Percentiles rank a stretch among this genome's conserved stretches.
phyloP scores from a whole-genome alignment of 2,113 vertebrate genomes.

The Neofelis nebulosa region DNA sequence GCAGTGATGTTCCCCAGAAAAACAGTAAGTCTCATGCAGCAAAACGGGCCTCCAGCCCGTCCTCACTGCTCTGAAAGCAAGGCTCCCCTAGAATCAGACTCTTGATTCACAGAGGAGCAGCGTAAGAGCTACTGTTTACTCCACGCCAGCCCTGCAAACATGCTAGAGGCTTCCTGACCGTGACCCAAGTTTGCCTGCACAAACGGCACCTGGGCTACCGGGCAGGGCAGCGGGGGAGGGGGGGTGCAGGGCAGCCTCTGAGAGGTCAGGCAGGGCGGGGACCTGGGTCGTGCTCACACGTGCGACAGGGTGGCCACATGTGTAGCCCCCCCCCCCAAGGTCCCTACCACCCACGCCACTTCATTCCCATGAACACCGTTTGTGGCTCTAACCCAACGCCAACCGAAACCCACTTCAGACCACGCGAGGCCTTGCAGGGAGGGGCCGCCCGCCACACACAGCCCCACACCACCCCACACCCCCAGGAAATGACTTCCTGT shows the following conservation, averaged over 20 bases:
- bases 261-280: no score
- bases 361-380: background rate
- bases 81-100: background rate
- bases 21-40: background rate
- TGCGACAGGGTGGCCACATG: background rate
- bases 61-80: no score
- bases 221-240: no score
- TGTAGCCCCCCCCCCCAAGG: background rate
- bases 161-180: background rate
- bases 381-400: background rate
- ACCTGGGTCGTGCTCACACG: fast-evolving
- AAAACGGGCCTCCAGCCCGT: fast-evolving
- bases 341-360: background rate
- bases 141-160: fast-evolving
- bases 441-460: background rate
- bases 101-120: background rate
- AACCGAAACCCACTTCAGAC: background rate
- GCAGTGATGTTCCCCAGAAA: fast-evolving
- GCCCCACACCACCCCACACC: background rate
- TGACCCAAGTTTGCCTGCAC: background rate
- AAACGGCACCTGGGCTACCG: no score
- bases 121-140: fast-evolving
- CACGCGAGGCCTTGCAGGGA: no score
- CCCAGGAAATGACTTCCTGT: background rate
- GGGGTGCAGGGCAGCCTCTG: fast-evolving